Evolutionary conservation across 2,113 vertebrate species (phyloP).

Genomic region (Aptenodytes patagonicus): DNA sequence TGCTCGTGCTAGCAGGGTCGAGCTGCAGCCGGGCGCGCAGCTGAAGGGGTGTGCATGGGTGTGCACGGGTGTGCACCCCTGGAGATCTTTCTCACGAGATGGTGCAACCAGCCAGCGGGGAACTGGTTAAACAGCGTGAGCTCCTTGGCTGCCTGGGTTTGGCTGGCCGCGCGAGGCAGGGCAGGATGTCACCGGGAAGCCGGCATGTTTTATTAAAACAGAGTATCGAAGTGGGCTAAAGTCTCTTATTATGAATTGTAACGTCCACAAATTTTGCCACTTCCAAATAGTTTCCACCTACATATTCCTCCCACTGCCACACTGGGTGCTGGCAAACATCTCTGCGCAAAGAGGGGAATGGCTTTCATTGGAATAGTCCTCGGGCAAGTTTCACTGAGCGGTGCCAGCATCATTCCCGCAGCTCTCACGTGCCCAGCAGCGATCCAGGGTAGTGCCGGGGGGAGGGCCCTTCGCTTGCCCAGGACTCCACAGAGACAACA

Average conservation of each 20-base stretch:
- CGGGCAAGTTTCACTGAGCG: conserved; percentile 3
- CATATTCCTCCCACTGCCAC: conserved; percentile 24
- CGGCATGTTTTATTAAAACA: neutral
- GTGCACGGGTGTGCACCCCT: neutral
- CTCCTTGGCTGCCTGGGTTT: neutral
- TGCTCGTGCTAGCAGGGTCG: neutral
- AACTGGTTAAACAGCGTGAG: conserved; percentile 44
- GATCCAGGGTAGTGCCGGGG: neutral
- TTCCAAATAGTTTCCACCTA: conserved; percentile 58
- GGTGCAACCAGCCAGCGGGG: neutral
- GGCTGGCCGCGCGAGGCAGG: neutral
- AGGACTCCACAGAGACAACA: neutral
- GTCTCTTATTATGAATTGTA: conserved; percentile 20
- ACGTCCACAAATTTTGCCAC: conserved; percentile 54
- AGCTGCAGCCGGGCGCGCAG: neutral
- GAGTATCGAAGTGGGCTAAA: conserved; percentile 9
- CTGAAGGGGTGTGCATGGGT: neutral
- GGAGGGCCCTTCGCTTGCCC: neutral
- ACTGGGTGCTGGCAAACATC: conserved; percentile 1
- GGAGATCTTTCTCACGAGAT: conserved; percentile 43
- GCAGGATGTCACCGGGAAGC: neutral
- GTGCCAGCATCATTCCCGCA: neutral
- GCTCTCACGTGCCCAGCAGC: conserved; percentile 27
- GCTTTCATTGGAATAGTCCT: conserved; percentile 10
- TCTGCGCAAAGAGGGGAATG: neutral